Conservation (phyloP, 2,797 vertebrate genomes). For the Anguilla obscura region DNA sequence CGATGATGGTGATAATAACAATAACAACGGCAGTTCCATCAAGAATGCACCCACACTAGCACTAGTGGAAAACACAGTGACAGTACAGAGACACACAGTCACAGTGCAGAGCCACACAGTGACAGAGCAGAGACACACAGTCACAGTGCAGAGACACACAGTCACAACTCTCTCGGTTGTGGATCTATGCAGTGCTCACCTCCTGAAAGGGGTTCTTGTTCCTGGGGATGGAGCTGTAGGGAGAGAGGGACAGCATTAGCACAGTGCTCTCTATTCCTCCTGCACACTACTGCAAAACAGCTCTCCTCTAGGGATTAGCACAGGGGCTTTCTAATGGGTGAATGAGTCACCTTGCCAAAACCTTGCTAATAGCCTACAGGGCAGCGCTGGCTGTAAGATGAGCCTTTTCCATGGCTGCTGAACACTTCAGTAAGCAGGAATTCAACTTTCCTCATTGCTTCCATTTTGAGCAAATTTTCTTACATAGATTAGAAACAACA, state of each 20-base stretch:
- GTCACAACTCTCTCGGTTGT: neutral
- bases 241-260: neutral
- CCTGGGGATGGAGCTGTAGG: conserved; percentile 88
- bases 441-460: neutral
- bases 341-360: neutral
- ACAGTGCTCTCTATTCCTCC: neutral
- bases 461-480: neutral
- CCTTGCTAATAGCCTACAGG: neutral
- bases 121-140: neutral
- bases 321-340: neutral
- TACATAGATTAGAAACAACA: neutral
- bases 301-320: neutral
- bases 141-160: neutral
- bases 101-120: neutral
- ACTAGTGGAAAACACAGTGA: neutral
- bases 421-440: neutral
- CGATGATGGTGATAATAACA: too few species aligned
- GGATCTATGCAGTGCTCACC: conserved; percentile 64
- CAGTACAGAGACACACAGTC: neutral
- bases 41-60: too few species aligned
- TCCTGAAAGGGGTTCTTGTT: conserved; percentile 99
- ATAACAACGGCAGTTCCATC: too few species aligned
- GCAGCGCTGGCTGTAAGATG: neutral
- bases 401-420: neutral
- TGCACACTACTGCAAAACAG: neutral